phyloP scores from a whole-genome alignment of 1,140 invertebrate genomes.

The Dryas iulia region DNA sequence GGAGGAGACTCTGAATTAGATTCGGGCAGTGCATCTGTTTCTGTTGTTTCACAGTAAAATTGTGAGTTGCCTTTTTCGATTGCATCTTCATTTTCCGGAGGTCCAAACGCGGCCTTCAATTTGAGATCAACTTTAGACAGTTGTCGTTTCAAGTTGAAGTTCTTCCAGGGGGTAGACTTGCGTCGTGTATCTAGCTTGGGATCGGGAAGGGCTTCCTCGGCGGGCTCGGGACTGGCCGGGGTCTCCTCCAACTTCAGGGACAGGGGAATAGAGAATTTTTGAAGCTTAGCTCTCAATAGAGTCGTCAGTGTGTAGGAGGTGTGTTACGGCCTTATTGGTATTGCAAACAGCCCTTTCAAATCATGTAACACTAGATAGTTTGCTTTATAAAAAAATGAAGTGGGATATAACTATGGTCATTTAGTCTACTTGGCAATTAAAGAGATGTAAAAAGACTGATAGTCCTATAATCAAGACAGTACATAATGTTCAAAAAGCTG shows the following conservation, averaged over 20 bases:
- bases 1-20: conserved; percentile 47
- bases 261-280: conserved; percentile 55
- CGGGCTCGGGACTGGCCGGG: conserved; percentile 62
- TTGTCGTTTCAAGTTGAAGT: conserved; percentile 89
- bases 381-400: not conserved
- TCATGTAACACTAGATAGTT: not conserved
- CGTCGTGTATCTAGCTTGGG: conserved; percentile 65
- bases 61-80: conserved; percentile 63
- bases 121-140: conserved; percentile 90
- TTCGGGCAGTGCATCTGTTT: conserved; percentile 44
- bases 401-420: not conserved
- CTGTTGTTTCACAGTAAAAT: conserved; percentile 72
- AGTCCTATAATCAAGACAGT: not conserved
- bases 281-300: conserved; percentile 30
- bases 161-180: conserved; percentile 85
- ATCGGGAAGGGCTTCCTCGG: conserved; percentile 56
- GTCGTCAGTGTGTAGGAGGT: not conserved
- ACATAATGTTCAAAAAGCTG: not conserved
- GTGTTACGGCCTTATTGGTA: not conserved
- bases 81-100: conserved; percentile 67
- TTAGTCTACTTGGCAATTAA: not conserved
- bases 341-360: conserved; percentile 10
- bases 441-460: not conserved
- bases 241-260: conserved; percentile 66
- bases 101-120: conserved; percentile 84